These are phyloP conservation scores for Heliconius ethilla DNA, from an alignment of 2,888 invertebrate genomes.

Conservation along the genomic window DNA sequence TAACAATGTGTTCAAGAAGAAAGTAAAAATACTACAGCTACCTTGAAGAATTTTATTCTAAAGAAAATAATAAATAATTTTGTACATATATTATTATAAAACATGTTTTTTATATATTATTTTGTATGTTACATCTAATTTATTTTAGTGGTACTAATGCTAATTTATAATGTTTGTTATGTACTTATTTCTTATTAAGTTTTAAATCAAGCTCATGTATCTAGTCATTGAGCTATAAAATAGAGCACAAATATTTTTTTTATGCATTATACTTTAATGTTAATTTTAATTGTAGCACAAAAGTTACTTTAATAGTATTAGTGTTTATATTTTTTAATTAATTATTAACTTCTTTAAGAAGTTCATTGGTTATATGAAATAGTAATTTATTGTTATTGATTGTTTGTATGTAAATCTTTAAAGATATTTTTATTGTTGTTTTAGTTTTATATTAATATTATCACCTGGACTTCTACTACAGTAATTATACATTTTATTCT, in stretches of 20 bases:
- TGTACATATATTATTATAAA: background rate
- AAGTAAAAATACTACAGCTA: slow-evolving; percentile 5
- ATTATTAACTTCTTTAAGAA: slow-evolving; percentile 39
- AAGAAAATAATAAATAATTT: background rate
- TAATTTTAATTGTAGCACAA: slow-evolving; percentile 45
- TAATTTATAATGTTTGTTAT: background rate
- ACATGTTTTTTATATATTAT: background rate
- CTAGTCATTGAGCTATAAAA: slow-evolving; percentile 58
- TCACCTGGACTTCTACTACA: background rate
- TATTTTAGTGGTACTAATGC: background rate
- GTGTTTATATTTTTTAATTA: slow-evolving; percentile 32
- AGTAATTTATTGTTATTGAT: slow-evolving; percentile 23
- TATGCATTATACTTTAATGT: slow-evolving; percentile 20
- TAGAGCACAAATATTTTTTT: slow-evolving; percentile 49
- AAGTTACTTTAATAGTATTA: slow-evolving; percentile 28
- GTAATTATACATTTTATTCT: slow-evolving; percentile 3
- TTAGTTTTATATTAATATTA: slow-evolving; percentile 19
- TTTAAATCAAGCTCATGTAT: slow-evolving; percentile 52
- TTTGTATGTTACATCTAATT: slow-evolving; percentile 3
- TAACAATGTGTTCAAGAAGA: slow-evolving; percentile 16
- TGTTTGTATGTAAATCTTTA: slow-evolving; percentile 2
- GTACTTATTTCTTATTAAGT: slow-evolving; percentile 23
- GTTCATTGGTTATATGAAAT: slow-evolving; percentile 28
- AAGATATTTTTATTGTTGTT: slow-evolving; percentile 22
- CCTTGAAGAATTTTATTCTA: background rate